Evolutionary conservation across 92 coral and sea anemone species (phyloP), one percentile per base, ranked within the genome.

Genomic region (Chrysogorgia sp.): DNA sequence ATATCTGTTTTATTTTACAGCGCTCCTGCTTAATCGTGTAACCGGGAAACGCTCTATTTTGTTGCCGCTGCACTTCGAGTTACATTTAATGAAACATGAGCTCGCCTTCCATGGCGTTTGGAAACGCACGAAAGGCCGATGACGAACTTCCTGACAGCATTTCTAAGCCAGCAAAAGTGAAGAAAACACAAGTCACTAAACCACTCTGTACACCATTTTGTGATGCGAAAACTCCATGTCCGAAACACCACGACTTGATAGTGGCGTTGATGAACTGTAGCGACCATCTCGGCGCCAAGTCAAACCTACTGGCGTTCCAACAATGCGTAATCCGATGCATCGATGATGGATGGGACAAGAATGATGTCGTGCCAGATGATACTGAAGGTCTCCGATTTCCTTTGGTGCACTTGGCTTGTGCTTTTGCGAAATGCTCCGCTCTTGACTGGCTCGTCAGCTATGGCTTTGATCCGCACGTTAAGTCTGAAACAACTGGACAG

Each of bases 381-480:
- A 91, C 90, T 0, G 50, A 84, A 53, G 97, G 91, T 47, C 92
- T 91, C 71, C 72, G 97, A 22, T 86, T 88, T n/a, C 99, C 99
- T 7, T 80, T 96, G 34, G 85, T 96, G 21, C 99, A 96, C 72
- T 91, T 96, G 92, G 99, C 99, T 0, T 96, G 97, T 48, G 89
- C 97, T n/a, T 84, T 96, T 19, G 99, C 91, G 6, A 96, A 91
- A 64, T 92, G 93, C 62, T 86, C 88, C 85, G 99, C 99, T 0
- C 77, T 96, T 10, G 99, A 96, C 65, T 96, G 99, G 99, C 88
- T 96, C 90, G 75, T 96, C 4, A 91, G 89, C n/a, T 91, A 92
- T 84, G 99, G 97, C 19, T 96, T 96, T 63, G 79, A 79, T 7
- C 84, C 99, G 0, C 79, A 88, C 23, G 83, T 96, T 19, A 83